Evolutionary conservation across 2,888 invertebrate species (phyloP).

Genomic region (Lochmaea crataegi): DNA sequence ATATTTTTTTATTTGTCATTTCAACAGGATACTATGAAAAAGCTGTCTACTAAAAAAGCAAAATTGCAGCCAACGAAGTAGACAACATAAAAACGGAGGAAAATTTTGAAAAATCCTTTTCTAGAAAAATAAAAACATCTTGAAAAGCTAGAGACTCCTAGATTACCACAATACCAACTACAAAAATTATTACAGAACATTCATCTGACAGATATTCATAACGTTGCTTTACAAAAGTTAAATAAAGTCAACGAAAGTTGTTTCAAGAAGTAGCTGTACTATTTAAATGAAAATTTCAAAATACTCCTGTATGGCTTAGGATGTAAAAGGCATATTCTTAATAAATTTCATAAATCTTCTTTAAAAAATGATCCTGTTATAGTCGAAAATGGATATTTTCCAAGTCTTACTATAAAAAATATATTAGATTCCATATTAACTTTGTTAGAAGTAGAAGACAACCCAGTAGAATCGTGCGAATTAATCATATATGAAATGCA

Average conservation of each 20-base stretch:
- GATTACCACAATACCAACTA: conserved; percentile 75
- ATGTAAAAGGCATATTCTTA: conserved; percentile 84
- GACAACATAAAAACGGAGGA: conserved; percentile 74
- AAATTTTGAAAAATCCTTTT: conserved; percentile 75
- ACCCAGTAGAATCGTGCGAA: conserved; percentile 75
- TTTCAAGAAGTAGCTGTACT: conserved; percentile 80
- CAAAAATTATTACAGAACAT: conserved; percentile 67
- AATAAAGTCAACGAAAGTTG: conserved; percentile 69
- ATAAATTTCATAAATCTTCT: conserved; percentile 76
- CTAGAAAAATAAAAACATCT: conserved; percentile 79
- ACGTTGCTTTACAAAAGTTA: conserved; percentile 69
- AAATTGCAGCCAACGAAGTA: conserved; percentile 45
- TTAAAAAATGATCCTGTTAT: conserved; percentile 75
- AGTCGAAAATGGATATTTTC: conserved; percentile 92
- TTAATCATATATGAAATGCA: conserved; percentile 73
- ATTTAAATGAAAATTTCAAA: conserved; percentile 85
- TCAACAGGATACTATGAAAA: background rate
- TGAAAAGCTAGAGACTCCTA: conserved; percentile 78
- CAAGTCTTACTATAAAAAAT: conserved; percentile 87
- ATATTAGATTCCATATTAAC: conserved; percentile 80
- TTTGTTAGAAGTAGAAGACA: conserved; percentile 73
- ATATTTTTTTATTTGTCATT: no score
- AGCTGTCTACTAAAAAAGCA: no score
- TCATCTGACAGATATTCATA: conserved; percentile 67
- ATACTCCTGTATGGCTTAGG: conserved; percentile 90